A percentile compares a stretch with the other conserved stretches of the same genome.
These are phyloP conservation scores for Emmelina monodactyla DNA, from an alignment of 2,888 invertebrate genomes.

Conservation along the genomic window DNA sequence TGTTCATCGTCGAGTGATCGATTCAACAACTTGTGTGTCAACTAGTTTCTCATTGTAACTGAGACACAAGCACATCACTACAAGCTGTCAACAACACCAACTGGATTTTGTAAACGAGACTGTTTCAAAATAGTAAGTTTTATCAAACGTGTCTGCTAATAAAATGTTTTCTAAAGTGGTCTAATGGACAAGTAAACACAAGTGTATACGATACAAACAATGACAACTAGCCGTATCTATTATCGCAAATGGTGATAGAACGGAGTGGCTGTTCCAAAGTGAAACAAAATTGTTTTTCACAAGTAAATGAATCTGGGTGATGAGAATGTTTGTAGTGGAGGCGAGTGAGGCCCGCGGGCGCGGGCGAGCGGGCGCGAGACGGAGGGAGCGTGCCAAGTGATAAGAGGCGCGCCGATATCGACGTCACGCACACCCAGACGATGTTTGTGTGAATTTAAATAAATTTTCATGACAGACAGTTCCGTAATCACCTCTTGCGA, in stretches of 20 bases:
- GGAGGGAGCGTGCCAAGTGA: slow-evolving; percentile 64
- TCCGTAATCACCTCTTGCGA: slow-evolving; percentile 62
- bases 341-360: slow-evolving; percentile 42
- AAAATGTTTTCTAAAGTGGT: too few relatives aligned
- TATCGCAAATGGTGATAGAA: too few relatives aligned
- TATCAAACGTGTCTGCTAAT: too few relatives aligned
- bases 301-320: slow-evolving; percentile 8
- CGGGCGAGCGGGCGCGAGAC: slow-evolving; percentile 43
- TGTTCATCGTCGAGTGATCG: slow-evolving; percentile 38
- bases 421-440: slow-evolving; percentile 67
- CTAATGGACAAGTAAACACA: too few relatives aligned
- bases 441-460: slow-evolving; percentile 67
- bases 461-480: slow-evolving; percentile 66
- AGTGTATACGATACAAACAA: too few relatives aligned
- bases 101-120: slow-evolving; percentile 55
- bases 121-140: slow-evolving; percentile 64
- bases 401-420: slow-evolving; percentile 65
- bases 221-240: too few relatives aligned
- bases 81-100: slow-evolving; percentile 46
- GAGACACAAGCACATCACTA: slow-evolving; percentile 42
- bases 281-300: too few relatives aligned
- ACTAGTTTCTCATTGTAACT: slow-evolving; percentile 42
- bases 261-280: too few relatives aligned
- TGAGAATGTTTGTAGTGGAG: slow-evolving; percentile 36
- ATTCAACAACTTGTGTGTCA: slow-evolving; percentile 38